phyloP scores from a whole-genome alignment of 2,113 vertebrate species.

The Pelecanoides urinatrix region DNA sequence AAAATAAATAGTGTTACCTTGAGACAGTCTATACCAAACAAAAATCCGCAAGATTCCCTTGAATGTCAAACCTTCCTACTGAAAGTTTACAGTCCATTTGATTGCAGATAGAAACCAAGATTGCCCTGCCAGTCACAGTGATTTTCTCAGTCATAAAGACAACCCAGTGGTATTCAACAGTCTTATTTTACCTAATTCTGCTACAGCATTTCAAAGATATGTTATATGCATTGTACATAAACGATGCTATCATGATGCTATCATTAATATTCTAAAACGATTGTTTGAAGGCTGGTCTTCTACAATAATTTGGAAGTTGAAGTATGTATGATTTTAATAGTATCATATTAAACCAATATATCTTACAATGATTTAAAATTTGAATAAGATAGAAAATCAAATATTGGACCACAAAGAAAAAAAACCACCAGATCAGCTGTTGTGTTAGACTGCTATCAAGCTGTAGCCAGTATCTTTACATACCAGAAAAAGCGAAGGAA shows the following conservation, averaged over 20 bases:
- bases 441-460: not conserved
- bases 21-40: not conserved
- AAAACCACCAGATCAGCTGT: not conserved
- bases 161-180: not conserved
- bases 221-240: not conserved
- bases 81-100: not conserved
- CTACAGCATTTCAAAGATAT: not conserved
- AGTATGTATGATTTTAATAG: not conserved
- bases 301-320: not conserved
- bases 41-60: fast-evolving
- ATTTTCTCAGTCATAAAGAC: not conserved
- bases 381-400: not conserved
- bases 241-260: not conserved
- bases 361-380: not conserved
- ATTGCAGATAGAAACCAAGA: not conserved
- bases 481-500: not conserved
- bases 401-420: not conserved
- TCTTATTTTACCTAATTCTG: not conserved
- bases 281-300: not conserved
- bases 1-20: not conserved
- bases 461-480: not conserved
- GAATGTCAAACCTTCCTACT: not conserved
- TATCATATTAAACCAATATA: not conserved
- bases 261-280: not conserved
- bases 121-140: not conserved